Percentiles rank a stretch among this genome's conserved stretches.
Evolutionary conservation across 2,888 invertebrate species (phyloP).

Genomic region (Sepiola atlantica): DNA sequence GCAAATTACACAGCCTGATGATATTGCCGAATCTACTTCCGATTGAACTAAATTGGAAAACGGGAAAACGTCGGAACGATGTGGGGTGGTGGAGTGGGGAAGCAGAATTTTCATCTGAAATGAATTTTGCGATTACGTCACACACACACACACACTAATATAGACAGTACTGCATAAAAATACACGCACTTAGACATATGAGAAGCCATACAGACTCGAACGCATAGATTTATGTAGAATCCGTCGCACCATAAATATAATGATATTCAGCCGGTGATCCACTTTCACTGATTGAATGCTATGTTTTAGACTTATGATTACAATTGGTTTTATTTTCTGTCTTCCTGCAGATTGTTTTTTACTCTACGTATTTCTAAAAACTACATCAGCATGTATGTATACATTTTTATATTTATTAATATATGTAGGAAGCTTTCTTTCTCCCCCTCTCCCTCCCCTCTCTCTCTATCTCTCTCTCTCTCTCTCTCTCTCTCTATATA

Average conservation of each 20-base stretch:
- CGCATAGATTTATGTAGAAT: background rate
- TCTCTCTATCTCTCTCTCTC: too few relatives aligned
- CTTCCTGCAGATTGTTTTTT: background rate
- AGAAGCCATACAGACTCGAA: background rate
- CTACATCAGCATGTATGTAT: background rate
- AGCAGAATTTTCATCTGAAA: background rate
- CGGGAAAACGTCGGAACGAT: background rate
- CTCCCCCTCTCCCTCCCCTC: too few relatives aligned
- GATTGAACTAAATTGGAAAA: background rate
- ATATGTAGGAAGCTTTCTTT: background rate
- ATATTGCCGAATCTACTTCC: background rate
- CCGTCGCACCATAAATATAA: background rate
- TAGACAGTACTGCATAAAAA: background rate
- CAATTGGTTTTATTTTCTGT: background rate
- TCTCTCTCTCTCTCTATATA: too few relatives aligned
- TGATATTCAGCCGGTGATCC: background rate
- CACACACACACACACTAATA: background rate
- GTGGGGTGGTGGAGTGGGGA: too few relatives aligned
- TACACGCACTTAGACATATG: background rate
- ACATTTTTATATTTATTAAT: background rate
- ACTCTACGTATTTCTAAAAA: background rate
- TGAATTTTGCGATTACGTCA: constrained; percentile 32
- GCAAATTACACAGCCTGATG: background rate
- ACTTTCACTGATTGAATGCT: constrained; percentile 1
- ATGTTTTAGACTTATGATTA: background rate